phyloP scores from a whole-genome alignment of 2,113 vertebrate species.

The Laticauda colubrina region DNA sequence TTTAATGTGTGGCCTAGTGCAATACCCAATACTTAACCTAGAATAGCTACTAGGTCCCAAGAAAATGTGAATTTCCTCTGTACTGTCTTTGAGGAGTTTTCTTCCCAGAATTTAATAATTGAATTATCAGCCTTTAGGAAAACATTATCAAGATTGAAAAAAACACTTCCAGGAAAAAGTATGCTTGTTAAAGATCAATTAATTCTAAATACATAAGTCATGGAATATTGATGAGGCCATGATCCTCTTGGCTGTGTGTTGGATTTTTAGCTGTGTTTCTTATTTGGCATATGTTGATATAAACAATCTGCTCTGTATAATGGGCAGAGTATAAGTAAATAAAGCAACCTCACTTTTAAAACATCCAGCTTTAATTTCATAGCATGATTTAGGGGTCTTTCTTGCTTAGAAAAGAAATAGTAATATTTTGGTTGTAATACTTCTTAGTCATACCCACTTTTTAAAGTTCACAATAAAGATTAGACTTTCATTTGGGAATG shows the following conservation, averaged over 20 bases:
- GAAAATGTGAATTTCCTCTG: background rate
- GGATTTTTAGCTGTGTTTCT: background rate
- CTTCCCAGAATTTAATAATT: background rate
- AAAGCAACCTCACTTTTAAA: slow-evolving; percentile 3
- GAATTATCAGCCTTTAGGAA: background rate
- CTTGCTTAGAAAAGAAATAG: background rate
- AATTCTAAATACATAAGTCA: background rate
- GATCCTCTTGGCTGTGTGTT: background rate
- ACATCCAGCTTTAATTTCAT: background rate
- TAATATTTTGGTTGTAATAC: background rate
- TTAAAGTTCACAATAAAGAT: background rate
- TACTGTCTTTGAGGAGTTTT: background rate
- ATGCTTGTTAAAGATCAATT: background rate
- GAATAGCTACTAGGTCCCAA: background rate
- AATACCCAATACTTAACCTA: background rate
- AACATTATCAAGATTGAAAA: background rate
- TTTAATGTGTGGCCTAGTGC: background rate
- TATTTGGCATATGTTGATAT: background rate
- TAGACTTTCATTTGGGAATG: background rate
- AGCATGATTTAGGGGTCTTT: background rate
- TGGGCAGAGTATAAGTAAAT: background rate
- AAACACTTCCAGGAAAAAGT: background rate
- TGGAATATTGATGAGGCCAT: background rate
- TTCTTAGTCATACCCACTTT: background rate
- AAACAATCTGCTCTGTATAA: background rate